Percentiles rank a stretch among this genome's conserved stretches.
phyloP scores from a whole-genome alignment of 1,140 invertebrate species.

The Idris sp. region DNA sequence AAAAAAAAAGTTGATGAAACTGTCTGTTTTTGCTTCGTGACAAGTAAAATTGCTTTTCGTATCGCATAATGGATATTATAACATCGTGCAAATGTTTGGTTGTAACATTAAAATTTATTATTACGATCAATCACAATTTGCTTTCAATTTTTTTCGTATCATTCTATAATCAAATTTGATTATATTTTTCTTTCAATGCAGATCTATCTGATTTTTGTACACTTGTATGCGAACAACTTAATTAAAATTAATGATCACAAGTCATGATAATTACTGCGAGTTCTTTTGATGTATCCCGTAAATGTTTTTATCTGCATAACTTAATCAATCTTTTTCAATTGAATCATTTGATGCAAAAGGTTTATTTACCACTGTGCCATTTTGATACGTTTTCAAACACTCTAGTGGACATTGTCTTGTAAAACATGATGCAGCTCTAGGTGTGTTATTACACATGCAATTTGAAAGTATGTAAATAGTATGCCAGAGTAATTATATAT shows the following conservation, averaged over 20 bases:
- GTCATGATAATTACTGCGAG: too few species aligned
- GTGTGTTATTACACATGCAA: background rate
- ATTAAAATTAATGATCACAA: too few species aligned
- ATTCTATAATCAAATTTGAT: background rate
- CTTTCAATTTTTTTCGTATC: background rate
- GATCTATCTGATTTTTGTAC: too few species aligned
- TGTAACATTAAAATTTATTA: slow-evolving; percentile 9
- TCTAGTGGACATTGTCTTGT: slow-evolving; percentile 4
- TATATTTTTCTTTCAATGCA: too few species aligned
- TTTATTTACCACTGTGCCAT: slow-evolving; percentile 10
- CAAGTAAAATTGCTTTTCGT: too few species aligned
- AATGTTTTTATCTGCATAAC: too few species aligned
- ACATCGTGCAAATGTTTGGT: slow-evolving; percentile 2
- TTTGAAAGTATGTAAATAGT: background rate
- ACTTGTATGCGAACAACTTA: too few species aligned
- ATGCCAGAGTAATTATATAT: slow-evolving; percentile 4
- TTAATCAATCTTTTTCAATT: too few species aligned
- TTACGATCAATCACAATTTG: slow-evolving; percentile 5
- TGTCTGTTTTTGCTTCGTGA: too few species aligned
- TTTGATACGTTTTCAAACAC: background rate
- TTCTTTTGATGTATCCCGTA: too few species aligned
- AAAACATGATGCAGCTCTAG: background rate
- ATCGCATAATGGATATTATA: too few species aligned
- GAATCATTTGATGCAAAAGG: slow-evolving; percentile 7
- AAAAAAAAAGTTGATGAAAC: too few species aligned